Conservation (phyloP, 64 coral and sea anemone species). For the Porites australiensis region DNA sequence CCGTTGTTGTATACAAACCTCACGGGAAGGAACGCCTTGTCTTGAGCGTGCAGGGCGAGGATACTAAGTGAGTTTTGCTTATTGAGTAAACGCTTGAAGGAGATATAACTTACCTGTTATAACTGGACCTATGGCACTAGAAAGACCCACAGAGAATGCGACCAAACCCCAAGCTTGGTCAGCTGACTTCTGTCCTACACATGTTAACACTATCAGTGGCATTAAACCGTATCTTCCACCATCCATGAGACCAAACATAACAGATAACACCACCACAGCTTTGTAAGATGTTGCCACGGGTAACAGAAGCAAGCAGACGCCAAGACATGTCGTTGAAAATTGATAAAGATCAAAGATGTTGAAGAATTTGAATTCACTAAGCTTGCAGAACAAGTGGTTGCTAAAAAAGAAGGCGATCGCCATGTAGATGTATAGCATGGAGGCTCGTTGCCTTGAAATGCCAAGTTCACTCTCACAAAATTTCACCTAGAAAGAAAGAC, state of each 20-base stretch:
- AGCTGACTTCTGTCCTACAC: not conserved
- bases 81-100: too few species aligned
- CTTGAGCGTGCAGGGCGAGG: too few species aligned
- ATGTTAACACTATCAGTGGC: not conserved
- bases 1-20: too few species aligned
- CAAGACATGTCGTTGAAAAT: not conserved
- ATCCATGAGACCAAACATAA: not conserved
- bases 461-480: slow-evolving; percentile 17
- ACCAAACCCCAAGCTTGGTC: not conserved
- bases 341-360: slow-evolving; percentile 2
- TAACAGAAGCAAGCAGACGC: slow-evolving; percentile 4
- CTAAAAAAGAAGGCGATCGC: not conserved
- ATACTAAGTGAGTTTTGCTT: too few species aligned
- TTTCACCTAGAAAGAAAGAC: not conserved
- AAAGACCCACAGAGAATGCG: not conserved
- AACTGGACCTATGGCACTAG: not conserved
- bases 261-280: not conserved
- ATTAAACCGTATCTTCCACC: not conserved
- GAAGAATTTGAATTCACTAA: not conserved
- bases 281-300: not conserved
- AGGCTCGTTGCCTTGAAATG: not conserved
- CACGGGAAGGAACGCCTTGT: too few species aligned
- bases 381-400: slow-evolving; percentile 5
- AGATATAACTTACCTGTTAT: not conserved
- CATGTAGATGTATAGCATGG: not conserved